Conservation (phyloP, 2,797 vertebrate genomes). For the Vespertilio murinus region DNA sequence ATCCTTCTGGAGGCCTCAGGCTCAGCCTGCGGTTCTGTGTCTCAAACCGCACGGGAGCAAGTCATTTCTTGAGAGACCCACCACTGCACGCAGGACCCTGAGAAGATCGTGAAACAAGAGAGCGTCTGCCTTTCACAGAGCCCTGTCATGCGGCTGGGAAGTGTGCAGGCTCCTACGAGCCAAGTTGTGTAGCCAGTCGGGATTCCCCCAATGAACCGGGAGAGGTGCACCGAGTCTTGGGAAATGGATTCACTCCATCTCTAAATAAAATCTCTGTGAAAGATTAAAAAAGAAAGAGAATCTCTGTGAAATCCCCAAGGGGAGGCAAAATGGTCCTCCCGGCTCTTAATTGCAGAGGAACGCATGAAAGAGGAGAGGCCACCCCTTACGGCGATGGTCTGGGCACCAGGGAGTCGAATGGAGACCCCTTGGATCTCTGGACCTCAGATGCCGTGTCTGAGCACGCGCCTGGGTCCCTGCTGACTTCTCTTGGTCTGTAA, state of each 20-base stretch:
- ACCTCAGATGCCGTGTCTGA: neutral
- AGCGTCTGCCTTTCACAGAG: neutral
- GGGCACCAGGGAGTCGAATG: neutral
- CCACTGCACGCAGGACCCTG: neutral
- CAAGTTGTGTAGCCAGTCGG: neutral
- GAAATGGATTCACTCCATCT: neutral
- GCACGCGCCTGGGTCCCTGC: neutral
- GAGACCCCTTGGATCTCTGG: neutral
- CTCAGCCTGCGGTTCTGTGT: neutral
- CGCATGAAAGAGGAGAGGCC: neutral
- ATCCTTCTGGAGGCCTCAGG: neutral
- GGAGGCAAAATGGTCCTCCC: neutral
- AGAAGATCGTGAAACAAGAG: neutral
- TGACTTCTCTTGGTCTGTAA: neutral
- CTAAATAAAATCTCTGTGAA: neutral
- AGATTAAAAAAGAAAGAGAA: neutral
- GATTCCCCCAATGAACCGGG: neutral
- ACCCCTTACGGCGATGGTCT: no score
- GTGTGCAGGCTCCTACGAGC: neutral
- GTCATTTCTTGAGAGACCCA: neutral
- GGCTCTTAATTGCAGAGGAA: neutral
- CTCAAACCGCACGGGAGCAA: neutral
- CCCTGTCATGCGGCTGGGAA: neutral
- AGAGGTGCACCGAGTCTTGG: neutral
- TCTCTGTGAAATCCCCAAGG: neutral